Evolutionary conservation across 2,888 invertebrate genomes (phyloP).

Genomic region (Penaeus monodon): DNA sequence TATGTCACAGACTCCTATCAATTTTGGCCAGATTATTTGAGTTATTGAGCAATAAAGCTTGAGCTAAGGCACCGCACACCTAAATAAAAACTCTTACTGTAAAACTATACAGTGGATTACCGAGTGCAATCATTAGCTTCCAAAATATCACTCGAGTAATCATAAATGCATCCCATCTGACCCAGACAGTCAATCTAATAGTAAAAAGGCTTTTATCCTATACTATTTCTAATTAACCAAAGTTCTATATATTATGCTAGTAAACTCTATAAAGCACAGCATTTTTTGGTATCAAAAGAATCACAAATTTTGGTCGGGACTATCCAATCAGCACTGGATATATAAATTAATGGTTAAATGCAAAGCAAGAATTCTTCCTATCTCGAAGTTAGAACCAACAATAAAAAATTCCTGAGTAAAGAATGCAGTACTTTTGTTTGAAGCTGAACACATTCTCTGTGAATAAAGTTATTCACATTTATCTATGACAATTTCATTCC

Average conservation of each 20-base stretch:
- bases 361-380: background rate
- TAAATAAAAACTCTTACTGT: background rate
- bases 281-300: no score
- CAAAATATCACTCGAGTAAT: background rate
- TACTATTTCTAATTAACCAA: background rate
- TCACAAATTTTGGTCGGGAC: no score
- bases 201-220: constrained; percentile 1
- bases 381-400: constrained; percentile 2
- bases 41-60: constrained; percentile 6
- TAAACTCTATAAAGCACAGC: no score
- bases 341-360: background rate
- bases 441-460: background rate
- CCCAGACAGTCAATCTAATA: background rate
- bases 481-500: background rate
- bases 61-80: background rate
- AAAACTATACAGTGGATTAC: no score
- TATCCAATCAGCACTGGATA: no score
- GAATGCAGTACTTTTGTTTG: background rate
- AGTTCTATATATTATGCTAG: no score
- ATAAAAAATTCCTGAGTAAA: constrained; percentile 20
- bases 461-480: background rate
- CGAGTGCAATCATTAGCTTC: no score
- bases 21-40: background rate
- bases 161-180: background rate
- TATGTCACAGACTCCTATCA: background rate